These are phyloP conservation scores for Oryzias javanicus DNA, from an alignment of 2,113 vertebrate species.

Conservation along the genomic window DNA sequence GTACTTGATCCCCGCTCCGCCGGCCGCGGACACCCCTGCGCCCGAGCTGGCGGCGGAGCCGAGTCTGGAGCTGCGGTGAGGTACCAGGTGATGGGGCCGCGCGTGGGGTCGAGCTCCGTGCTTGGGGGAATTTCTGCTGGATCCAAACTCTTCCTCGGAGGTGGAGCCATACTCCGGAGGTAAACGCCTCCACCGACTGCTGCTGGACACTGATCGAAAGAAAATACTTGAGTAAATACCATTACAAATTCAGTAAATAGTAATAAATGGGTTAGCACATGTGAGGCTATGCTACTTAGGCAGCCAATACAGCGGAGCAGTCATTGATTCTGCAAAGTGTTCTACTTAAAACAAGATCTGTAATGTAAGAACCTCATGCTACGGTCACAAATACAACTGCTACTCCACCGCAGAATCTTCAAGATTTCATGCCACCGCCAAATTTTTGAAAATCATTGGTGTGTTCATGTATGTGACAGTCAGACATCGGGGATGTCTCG, in stretches of 20 bases:
- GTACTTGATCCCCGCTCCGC: constrained; percentile 86
- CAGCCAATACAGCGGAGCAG: not conserved
- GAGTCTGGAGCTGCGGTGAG: constrained; percentile 71
- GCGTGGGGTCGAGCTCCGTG: constrained; percentile 84
- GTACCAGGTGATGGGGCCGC: constrained; percentile 84
- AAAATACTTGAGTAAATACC: not conserved
- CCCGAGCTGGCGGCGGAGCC: constrained; percentile 60
- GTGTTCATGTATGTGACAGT: no score
- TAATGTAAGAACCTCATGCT: no score
- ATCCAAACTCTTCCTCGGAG: constrained; percentile 98
- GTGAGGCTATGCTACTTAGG: not conserved
- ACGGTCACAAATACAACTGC: no score
- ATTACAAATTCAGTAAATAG: not conserved
- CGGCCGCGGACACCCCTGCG: constrained; percentile 19
- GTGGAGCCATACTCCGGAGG: constrained; percentile 98
- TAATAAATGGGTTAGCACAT: constrained; percentile 32
- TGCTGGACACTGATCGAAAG: constrained; percentile 66
- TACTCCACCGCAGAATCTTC: no score
- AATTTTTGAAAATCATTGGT: no score
- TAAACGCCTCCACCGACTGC: constrained; percentile 95
- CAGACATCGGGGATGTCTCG: no score
- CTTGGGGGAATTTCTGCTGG: constrained; percentile 92
- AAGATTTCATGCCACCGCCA: no score
- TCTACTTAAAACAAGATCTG: no score
- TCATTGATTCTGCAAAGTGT: no score